Percentiles rank a stretch among this genome's conserved stretches.
Evolutionary conservation across 2,113 vertebrate genomes (phyloP).

Genomic region (Sakesphorus luctuosus): DNA sequence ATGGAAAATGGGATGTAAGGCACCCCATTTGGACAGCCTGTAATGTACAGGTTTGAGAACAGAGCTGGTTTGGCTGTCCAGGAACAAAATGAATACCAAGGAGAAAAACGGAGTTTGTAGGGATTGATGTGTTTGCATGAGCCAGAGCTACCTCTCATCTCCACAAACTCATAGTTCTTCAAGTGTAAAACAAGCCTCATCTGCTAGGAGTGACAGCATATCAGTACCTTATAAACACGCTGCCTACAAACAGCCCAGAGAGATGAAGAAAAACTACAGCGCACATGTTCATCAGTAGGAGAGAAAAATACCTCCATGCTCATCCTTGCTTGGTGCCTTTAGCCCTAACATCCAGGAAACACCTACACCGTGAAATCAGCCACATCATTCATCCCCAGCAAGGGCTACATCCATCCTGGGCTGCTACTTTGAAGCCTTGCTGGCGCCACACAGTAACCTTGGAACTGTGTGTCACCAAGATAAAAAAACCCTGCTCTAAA

Average conservation of each 20-base stretch:
- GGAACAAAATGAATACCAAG: background rate
- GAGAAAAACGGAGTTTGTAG: background rate
- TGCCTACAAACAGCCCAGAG: background rate
- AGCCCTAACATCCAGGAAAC: background rate
- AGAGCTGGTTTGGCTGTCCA: background rate
- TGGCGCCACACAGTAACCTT: background rate
- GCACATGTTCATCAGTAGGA: background rate
- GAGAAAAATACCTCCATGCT: background rate
- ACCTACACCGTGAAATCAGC: background rate
- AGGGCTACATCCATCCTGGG: background rate
- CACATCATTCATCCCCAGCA: background rate
- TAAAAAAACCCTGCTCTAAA: background rate
- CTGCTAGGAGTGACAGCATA: background rate
- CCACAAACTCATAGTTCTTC: background rate
- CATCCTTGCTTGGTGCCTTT: background rate
- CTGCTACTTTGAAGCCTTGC: background rate
- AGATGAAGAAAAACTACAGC: conserved; percentile 19
- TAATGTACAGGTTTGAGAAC: background rate
- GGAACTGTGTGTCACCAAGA: fast-evolving
- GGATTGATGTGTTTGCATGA: background rate
- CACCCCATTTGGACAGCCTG: background rate
- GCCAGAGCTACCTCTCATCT: background rate
- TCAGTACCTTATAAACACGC: background rate
- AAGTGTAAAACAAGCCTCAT: conserved; percentile 2
- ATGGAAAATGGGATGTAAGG: background rate